A percentile compares a stretch with the other conserved stretches of the same genome.
Conservation (phyloP, 2,797 vertebrate species). For the Chiloscyllium punctatum region DNA sequence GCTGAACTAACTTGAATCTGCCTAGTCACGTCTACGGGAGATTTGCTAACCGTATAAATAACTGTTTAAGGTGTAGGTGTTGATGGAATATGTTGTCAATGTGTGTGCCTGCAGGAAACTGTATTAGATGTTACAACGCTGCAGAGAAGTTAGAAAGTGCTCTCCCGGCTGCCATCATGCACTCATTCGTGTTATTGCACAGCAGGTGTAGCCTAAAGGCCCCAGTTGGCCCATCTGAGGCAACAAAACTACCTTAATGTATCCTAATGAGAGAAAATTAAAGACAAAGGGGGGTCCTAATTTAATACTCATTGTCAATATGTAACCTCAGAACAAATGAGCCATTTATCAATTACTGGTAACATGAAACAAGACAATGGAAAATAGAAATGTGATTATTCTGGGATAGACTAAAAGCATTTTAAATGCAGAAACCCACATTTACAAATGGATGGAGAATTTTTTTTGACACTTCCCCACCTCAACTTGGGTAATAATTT, state of each 20-base stretch:
- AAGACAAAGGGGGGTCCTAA: constrained; percentile 51
- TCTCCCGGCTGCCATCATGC: background rate
- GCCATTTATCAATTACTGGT: constrained; percentile 62
- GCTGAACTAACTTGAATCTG: background rate
- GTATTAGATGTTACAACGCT: background rate
- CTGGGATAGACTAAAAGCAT: constrained; percentile 56
- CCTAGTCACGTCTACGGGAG: background rate
- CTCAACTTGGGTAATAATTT: constrained; percentile 55
- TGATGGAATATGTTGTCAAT: background rate
- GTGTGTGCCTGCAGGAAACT: background rate
- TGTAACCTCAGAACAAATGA: constrained; percentile 57
- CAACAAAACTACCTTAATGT: constrained; percentile 44
- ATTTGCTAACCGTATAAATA: background rate
- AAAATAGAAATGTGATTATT: constrained; percentile 58
- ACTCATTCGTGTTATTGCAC: constrained; percentile 17
- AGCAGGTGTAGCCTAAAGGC: constrained; percentile 22
- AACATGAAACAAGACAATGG: constrained; percentile 60
- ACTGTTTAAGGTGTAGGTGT: background rate
- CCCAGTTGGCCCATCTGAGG: constrained; percentile 34
- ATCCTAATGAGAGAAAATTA: constrained; percentile 48
- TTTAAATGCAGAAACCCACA: constrained; percentile 54
- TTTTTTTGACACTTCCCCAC: constrained; percentile 47
- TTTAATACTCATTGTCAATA: constrained; percentile 55
- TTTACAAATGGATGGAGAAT: constrained; percentile 51
- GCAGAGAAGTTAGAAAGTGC: background rate